Percentiles rank a stretch among this genome's conserved stretches.
Conservation (phyloP, 64 coral and sea anemone species). For the Catalaphyllia jardinei region DNA sequence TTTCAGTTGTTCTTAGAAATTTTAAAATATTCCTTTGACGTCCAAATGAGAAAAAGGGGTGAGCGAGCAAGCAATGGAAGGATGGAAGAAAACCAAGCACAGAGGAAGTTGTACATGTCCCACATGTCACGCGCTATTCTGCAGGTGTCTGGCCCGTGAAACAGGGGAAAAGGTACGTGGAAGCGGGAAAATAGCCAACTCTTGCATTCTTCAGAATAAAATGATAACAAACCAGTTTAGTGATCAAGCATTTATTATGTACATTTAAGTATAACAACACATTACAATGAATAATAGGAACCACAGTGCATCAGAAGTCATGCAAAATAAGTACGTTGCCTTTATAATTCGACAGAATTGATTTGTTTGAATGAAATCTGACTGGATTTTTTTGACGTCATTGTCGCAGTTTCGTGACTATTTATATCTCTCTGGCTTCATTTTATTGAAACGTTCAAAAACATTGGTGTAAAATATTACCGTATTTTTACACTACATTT, state of each 20-base stretch:
- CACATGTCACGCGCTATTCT: no score
- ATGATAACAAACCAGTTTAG: background rate
- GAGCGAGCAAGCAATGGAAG: no score
- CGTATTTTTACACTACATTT: background rate
- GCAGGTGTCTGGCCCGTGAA: no score
- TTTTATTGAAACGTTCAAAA: background rate
- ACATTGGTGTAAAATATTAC: background rate
- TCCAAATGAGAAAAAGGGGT: no score
- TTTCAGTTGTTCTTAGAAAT: no score
- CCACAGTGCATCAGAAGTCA: background rate
- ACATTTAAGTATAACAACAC: conserved; percentile 17
- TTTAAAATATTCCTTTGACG: no score
- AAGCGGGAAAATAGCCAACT: background rate
- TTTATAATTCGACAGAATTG: no score
- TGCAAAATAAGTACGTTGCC: background rate
- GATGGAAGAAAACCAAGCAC: no score
- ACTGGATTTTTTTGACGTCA: background rate
- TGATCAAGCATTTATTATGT: conserved; percentile 4
- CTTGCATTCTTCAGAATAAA: background rate
- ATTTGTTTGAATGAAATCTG: background rate
- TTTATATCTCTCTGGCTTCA: background rate
- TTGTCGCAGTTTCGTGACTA: background rate
- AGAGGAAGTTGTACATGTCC: no score
- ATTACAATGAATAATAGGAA: background rate
- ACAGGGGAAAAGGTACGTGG: background rate